These are phyloP conservation scores for Yponomeuta cagnagella DNA, from an alignment of 2,888 invertebrate genomes.

Conservation along the genomic window DNA sequence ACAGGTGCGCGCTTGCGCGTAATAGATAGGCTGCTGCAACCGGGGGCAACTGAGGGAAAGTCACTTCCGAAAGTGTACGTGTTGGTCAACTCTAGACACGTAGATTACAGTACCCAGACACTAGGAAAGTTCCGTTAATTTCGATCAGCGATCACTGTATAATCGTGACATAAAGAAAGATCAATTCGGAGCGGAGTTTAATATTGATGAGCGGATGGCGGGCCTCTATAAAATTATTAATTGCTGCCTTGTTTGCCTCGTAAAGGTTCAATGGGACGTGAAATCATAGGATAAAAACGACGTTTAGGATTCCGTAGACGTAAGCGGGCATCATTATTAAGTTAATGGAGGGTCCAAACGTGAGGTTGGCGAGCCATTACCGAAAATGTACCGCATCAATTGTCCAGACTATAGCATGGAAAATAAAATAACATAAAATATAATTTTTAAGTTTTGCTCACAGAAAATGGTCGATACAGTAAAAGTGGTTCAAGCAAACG, in stretches of 20 bases:
- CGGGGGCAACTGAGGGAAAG: too few species aligned
- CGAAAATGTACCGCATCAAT: too few species aligned
- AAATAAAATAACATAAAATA: too few species aligned
- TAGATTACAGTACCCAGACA: background rate
- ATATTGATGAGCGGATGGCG: conserved; percentile 59
- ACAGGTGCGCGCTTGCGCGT: too few species aligned
- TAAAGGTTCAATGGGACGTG: conserved; percentile 51
- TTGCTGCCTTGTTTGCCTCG: conserved; percentile 53
- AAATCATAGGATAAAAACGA: conserved; percentile 36
- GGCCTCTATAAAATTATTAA: conserved; percentile 66
- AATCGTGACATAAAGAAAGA: conserved; percentile 47
- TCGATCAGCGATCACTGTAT: conserved; percentile 22
- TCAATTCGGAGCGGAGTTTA: conserved; percentile 47
- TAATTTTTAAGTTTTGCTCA: too few species aligned
- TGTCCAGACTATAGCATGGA: too few species aligned
- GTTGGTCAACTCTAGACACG: too few species aligned
- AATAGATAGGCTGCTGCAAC: too few species aligned
- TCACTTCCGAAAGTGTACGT: too few species aligned
- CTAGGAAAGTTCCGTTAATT: conserved; percentile 15
- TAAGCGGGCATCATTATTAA: background rate
- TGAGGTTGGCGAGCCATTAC: too few species aligned
- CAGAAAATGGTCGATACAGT: too few species aligned
- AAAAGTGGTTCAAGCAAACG: too few species aligned
- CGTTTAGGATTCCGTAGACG: conserved; percentile 2
- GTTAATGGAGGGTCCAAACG: background rate